A percentile compares a stretch with the other conserved stretches of the same genome.
Conservation (phyloP, 2,797 vertebrate genomes). For the Etheostoma nigrum region DNA sequence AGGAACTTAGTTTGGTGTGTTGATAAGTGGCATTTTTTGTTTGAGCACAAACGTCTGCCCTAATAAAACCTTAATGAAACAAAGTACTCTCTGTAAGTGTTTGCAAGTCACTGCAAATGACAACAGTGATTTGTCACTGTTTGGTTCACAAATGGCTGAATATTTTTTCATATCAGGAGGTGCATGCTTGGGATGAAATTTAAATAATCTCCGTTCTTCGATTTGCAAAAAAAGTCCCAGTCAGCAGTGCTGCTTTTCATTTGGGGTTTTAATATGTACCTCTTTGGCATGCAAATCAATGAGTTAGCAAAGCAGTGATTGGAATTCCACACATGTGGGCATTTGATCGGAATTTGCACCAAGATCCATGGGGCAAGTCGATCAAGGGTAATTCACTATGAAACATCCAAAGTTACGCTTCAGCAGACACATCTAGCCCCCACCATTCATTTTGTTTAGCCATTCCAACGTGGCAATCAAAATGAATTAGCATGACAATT, state of each 20-base stretch:
- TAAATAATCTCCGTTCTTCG: conserved; percentile 25
- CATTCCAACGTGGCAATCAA: conserved; percentile 87
- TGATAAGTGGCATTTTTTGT: conserved; percentile 21
- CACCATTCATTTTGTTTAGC: conserved; percentile 88
- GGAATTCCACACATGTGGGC: conserved; percentile 73
- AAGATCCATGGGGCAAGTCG: conserved; percentile 76
- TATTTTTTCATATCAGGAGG: conserved; percentile 36
- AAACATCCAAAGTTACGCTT: conserved; percentile 87
- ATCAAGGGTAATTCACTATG: conserved; percentile 86
- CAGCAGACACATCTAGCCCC: conserved; percentile 82
- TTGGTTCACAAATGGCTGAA: conserved; percentile 41
- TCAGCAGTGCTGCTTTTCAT: conserved; percentile 51
- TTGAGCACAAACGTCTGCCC: conserved; percentile 24
- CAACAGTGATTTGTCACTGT: conserved; percentile 22
- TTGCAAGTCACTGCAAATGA: conserved; percentile 22
- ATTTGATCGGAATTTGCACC: conserved; percentile 77
- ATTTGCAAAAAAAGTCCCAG: conserved; percentile 25
- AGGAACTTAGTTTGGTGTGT: conserved; percentile 2
- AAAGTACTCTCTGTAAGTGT: conserved; percentile 28
- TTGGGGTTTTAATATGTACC: conserved; percentile 26
- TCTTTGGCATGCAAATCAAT: conserved; percentile 74
- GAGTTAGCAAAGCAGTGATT: conserved; percentile 64
- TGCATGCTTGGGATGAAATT: conserved; percentile 27
- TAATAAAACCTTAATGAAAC: conserved; percentile 37
- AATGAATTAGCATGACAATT: conserved; percentile 91